A percentile compares a stretch with the other conserved stretches of the same genome.
phyloP scores from a whole-genome alignment of 2,888 invertebrate species.

The Ennomos quercinarius region DNA sequence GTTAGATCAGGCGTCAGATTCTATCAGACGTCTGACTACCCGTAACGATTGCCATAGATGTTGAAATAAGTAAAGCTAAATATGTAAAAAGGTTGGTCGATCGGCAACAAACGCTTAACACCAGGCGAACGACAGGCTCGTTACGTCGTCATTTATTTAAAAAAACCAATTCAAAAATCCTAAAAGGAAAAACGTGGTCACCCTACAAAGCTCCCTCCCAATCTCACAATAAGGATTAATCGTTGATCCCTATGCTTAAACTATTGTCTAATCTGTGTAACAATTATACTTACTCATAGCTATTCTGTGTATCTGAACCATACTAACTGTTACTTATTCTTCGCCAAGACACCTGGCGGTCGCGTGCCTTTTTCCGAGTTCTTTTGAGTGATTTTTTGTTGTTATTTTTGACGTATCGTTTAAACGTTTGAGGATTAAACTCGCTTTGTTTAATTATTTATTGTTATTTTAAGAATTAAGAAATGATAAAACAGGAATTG shows the following conservation, averaged over 20 bases:
- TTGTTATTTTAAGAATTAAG: slow-evolving; percentile 11
- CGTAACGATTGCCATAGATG: too few species aligned
- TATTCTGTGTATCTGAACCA: slow-evolving; percentile 2
- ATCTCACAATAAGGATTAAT: slow-evolving; percentile 6
- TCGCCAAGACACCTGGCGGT: slow-evolving; percentile 54
- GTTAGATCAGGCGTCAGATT: too few species aligned
- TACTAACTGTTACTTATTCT: slow-evolving; percentile 9
- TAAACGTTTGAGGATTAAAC: slow-evolving; percentile 14
- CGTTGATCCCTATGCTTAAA: neutral
- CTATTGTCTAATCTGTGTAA: slow-evolving; percentile 1
- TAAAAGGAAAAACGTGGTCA: neutral
- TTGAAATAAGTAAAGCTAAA: too few species aligned
- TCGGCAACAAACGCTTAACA: too few species aligned
- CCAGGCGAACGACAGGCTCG: too few species aligned
- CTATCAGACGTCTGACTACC: too few species aligned
- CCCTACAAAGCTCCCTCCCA: slow-evolving; percentile 1
- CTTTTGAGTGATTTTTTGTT: too few species aligned
- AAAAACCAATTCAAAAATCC: too few species aligned
- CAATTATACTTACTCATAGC: neutral
- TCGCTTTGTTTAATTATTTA: slow-evolving; percentile 13
- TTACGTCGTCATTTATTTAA: too few species aligned
- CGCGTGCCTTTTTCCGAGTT: slow-evolving; percentile 45
- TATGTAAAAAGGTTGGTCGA: too few species aligned
- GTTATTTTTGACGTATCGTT: too few species aligned
- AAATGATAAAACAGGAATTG: neutral